These are phyloP conservation scores for Centropus unirufus DNA, from an alignment of 2,113 vertebrate species.

Conservation along the genomic window DNA sequence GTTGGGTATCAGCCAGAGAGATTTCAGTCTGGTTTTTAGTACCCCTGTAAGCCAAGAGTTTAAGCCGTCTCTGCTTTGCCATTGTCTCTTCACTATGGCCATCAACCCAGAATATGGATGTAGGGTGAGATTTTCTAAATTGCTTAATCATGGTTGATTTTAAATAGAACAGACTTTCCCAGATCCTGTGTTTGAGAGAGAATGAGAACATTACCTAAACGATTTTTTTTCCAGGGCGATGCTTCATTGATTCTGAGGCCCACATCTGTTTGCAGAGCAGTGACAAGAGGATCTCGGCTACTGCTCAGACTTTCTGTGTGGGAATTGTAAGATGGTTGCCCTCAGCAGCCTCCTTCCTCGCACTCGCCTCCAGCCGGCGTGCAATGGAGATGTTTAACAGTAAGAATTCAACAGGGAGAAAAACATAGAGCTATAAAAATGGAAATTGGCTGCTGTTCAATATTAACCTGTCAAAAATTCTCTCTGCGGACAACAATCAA, in stretches of 20 bases:
- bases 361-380: background rate
- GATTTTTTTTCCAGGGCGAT: background rate
- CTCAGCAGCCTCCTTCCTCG: background rate
- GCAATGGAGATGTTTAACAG: background rate
- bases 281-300: background rate
- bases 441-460: background rate
- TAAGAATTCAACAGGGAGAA: background rate
- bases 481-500: background rate
- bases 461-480: slow-evolving; percentile 6
- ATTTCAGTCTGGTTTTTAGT: background rate
- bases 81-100: background rate
- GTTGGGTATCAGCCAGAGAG: background rate
- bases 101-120: background rate
- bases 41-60: background rate
- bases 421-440: background rate
- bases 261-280: background rate
- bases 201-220: background rate
- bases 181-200: background rate
- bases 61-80: background rate
- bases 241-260: background rate
- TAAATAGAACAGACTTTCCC: background rate
- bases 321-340: background rate
- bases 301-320: background rate
- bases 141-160: background rate
- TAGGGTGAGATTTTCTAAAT: background rate